phyloP scores from a whole-genome alignment of 2,797 vertebrate genomes.

The Gobio occitaniae region DNA sequence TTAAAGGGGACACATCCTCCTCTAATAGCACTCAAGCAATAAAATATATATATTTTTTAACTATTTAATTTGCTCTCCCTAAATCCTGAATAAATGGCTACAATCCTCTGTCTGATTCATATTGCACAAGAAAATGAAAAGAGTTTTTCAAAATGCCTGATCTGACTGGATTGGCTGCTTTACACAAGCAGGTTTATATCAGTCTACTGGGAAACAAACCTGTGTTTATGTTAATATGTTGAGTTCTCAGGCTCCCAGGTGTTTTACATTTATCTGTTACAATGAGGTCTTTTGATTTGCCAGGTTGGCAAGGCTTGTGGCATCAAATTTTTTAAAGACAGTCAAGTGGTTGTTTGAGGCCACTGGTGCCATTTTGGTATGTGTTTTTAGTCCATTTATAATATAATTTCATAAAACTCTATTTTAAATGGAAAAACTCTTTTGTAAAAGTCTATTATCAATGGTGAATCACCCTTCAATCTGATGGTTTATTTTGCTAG shows the following conservation, averaged over 20 bases:
- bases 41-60: neutral
- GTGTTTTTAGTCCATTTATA: neutral
- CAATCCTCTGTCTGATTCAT: neutral
- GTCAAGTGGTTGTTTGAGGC: neutral
- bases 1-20: neutral
- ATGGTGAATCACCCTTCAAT: too few relatives aligned
- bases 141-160: neutral
- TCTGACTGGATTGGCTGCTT: neutral
- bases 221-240: slow-evolving; percentile 9
- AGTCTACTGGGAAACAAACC: neutral
- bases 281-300: slow-evolving; percentile 9
- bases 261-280: slow-evolving; percentile 11
- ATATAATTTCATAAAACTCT: too few relatives aligned
- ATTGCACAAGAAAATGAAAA: neutral
- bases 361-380: neutral
- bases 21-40: neutral
- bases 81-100: neutral
- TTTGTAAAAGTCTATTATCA: too few relatives aligned
- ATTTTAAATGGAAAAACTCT: too few relatives aligned
- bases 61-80: neutral
- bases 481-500: too few relatives aligned
- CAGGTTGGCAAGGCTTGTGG: slow-evolving; percentile 10
- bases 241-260: neutral
- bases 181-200: neutral
- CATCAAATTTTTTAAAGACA: neutral